These are phyloP conservation scores for Prolemur simus DNA, from an alignment of 2,113 vertebrate species.

Conservation along the genomic window DNA sequence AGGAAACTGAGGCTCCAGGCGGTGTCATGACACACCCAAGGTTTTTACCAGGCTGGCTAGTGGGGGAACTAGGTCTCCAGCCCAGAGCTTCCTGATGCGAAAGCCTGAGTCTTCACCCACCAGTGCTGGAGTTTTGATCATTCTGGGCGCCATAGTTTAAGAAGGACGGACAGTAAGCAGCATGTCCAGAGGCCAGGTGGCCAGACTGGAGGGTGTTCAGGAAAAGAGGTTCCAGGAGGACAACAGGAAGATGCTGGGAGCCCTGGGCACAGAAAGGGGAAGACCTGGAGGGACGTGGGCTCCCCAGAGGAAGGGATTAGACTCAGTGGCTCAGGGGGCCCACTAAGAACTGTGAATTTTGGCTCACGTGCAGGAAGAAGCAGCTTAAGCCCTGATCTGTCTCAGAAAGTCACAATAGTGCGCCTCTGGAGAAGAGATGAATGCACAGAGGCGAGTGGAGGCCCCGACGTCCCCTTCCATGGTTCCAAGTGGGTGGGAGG, in stretches of 20 bases:
- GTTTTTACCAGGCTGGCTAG: neutral
- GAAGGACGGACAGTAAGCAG: neutral
- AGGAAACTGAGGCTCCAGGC: neutral
- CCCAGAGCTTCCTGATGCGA: neutral
- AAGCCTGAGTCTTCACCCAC: neutral
- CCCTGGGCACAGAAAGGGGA: neutral
- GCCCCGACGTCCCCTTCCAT: neutral
- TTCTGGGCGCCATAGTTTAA: neutral
- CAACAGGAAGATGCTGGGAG: neutral
- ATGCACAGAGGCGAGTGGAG: neutral
- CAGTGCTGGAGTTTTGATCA: neutral
- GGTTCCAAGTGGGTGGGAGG: neutral
- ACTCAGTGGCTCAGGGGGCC: neutral
- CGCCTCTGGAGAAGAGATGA: neutral
- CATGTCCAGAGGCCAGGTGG: neutral
- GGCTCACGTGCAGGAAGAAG: neutral
- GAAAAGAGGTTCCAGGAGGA: neutral
- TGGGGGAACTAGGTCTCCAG: neutral
- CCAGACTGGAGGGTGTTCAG: neutral
- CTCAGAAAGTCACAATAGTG: neutral
- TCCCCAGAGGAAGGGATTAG: neutral
- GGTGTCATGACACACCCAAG: neutral
- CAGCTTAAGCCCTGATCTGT: neutral
- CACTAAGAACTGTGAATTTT: neutral
- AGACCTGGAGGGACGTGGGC: neutral